phyloP scores from a whole-genome alignment of 2,113 vertebrate genomes.

The Cebus imitator region DNA sequence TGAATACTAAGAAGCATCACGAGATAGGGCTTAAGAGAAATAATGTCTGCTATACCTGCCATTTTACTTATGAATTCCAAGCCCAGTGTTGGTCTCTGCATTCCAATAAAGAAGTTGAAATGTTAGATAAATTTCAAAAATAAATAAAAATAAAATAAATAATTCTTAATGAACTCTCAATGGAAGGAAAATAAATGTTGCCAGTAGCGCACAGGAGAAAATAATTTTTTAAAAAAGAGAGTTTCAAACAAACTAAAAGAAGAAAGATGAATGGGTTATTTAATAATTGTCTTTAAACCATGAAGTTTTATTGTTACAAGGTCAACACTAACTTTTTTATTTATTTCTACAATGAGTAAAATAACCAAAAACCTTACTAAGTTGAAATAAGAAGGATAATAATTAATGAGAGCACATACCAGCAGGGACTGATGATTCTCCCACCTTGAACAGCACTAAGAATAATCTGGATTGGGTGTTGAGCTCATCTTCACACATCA shows the following conservation, averaged over 20 bases:
- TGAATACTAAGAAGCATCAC: background rate
- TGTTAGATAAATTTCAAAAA: background rate
- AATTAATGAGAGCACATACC: background rate
- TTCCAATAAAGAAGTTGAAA: background rate
- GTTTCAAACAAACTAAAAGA: conserved; percentile 2
- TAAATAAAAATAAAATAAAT: background rate
- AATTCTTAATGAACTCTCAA: background rate
- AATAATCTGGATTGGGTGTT: background rate
- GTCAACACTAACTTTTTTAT: background rate
- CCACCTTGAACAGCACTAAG: background rate
- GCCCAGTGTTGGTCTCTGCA: background rate
- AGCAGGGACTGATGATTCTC: background rate
- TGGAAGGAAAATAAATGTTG: background rate
- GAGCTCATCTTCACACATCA: background rate
- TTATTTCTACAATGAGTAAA: background rate
- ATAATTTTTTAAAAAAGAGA: background rate
- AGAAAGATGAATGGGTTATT: background rate
- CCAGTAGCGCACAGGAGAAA: background rate
- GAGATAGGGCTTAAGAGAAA: background rate
- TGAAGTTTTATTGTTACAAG: background rate
- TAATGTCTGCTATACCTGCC: background rate
- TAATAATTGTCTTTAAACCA: background rate
- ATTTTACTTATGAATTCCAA: conserved; percentile 21
- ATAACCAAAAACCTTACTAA: background rate
- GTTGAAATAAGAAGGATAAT: background rate